phyloP scores from a whole-genome alignment of 2,113 vertebrate genomes.

The Stictonetta naevosa region DNA sequence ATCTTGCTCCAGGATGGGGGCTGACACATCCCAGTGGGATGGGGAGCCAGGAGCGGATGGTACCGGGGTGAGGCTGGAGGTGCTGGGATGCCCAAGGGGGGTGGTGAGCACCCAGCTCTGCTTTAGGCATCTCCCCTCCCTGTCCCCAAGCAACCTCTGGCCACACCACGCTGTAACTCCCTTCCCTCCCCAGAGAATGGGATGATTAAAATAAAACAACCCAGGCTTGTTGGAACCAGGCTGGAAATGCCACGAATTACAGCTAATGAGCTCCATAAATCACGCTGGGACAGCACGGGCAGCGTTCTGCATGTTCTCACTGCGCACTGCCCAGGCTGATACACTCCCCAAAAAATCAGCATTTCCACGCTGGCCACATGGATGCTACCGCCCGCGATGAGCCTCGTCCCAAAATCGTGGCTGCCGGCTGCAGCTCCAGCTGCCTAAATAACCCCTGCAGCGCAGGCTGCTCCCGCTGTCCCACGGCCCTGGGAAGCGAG shows the following conservation, averaged over 20 bases:
- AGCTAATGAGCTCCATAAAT: conserved; percentile 57
- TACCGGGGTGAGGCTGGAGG: background rate
- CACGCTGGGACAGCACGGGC: rapidly evolving
- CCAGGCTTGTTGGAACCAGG: background rate
- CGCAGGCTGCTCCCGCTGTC: background rate
- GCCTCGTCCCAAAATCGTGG: background rate
- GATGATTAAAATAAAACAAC: conserved; percentile 60
- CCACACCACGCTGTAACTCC: background rate
- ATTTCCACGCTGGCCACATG: background rate
- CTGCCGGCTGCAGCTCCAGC: background rate
- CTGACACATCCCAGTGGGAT: rapidly evolving
- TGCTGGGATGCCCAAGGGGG: background rate
- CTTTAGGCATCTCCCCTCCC: background rate
- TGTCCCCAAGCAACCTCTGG: background rate
- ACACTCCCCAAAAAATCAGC: background rate
- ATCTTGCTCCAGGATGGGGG: background rate
- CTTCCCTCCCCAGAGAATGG: conserved; percentile 6
- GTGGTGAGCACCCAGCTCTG: background rate
- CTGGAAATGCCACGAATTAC: conserved; percentile 1
- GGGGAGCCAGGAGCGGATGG: rapidly evolving
- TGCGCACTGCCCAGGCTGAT: rapidly evolving
- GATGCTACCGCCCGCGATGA: background rate
- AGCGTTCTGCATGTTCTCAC: background rate
- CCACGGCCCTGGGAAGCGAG: background rate
- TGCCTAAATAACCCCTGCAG: background rate